These are phyloP conservation scores for Apeltes quadracus DNA, from an alignment of 2,113 vertebrate species.

Conservation along the genomic window DNA sequence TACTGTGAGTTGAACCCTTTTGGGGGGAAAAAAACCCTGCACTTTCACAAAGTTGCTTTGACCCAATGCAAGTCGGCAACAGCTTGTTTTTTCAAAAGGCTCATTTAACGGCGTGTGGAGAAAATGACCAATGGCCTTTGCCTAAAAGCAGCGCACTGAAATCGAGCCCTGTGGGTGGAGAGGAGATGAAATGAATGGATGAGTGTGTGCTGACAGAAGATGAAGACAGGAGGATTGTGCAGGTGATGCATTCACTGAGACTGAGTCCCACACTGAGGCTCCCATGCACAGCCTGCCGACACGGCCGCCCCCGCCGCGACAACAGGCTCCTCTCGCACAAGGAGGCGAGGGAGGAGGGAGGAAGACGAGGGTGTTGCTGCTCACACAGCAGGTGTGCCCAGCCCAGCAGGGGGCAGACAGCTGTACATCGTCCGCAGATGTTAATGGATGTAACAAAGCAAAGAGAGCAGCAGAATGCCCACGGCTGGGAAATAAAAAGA, in stretches of 20 bases:
- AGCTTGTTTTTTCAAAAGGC: slow-evolving; percentile 27
- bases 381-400: slow-evolving; percentile 67
- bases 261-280: slow-evolving; percentile 86
- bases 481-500: slow-evolving; percentile 86
- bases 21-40: slow-evolving; percentile 6
- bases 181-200: slow-evolving; percentile 63
- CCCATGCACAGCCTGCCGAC: slow-evolving; percentile 92
- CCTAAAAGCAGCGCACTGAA: slow-evolving; percentile 80
- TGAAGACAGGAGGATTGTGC: slow-evolving; percentile 74
- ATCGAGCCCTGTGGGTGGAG: slow-evolving; percentile 93
- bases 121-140: slow-evolving; percentile 30
- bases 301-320: slow-evolving; percentile 71
- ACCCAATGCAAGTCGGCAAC: slow-evolving; percentile 36
- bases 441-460: slow-evolving; percentile 92
- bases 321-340: slow-evolving; percentile 57
- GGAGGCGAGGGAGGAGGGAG: slow-evolving; percentile 48
- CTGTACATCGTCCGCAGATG: slow-evolving; percentile 78
- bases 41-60: slow-evolving; percentile 42
- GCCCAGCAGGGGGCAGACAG: slow-evolving; percentile 63
- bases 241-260: slow-evolving; percentile 90
- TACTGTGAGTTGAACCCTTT: slow-evolving; percentile 54
- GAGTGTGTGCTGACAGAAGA: slow-evolving; percentile 66
- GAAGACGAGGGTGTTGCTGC: slow-evolving; percentile 45
- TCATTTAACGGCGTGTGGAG: slow-evolving; percentile 33
- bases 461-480: slow-evolving; percentile 89